phyloP scores from a whole-genome alignment of 2,113 vertebrate species.

The Pelmatolapia mariae region DNA sequence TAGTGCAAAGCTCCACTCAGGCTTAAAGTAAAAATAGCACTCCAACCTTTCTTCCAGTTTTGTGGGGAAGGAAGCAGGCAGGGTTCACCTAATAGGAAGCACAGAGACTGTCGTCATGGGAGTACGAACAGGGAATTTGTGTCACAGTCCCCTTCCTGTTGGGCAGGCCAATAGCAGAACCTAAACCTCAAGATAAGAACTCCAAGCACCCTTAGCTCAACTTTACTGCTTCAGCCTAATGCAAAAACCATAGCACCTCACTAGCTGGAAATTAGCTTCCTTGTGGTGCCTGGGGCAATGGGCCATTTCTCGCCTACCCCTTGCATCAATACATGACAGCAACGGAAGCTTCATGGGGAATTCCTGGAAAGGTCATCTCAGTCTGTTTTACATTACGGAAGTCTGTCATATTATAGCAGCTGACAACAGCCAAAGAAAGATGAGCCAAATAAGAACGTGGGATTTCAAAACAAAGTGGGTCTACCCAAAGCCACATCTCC shows the following conservation, averaged over 20 bases:
- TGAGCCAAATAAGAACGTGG: conserved; percentile 20
- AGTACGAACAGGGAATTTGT: conserved; percentile 48
- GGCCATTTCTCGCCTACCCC: conserved; percentile 13
- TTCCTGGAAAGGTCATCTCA: not conserved
- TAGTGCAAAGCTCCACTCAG: conserved; percentile 1
- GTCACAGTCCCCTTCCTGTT: conserved; percentile 59
- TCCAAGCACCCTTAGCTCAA: not conserved
- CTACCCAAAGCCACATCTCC: conserved; percentile 18
- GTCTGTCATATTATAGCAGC: conserved; percentile 9
- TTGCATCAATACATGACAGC: conserved; percentile 34
- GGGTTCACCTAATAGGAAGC: conserved; percentile 44
- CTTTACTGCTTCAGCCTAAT: conserved; percentile 18
- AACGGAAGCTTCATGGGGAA: conserved; percentile 26
- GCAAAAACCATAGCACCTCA: conserved; percentile 25
- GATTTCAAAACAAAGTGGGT: conserved; percentile 35
- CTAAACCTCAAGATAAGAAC: conserved; percentile 55
- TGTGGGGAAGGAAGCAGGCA: conserved; percentile 59
- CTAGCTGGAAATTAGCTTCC: conserved; percentile 1
- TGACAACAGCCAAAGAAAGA: conserved; percentile 8
- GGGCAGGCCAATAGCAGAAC: not conserved
- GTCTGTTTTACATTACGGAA: conserved; percentile 28
- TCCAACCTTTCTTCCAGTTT: conserved; percentile 43
- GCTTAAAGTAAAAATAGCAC: conserved; percentile 43
- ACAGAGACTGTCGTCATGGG: conserved; percentile 58
- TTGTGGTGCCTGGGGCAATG: conserved; percentile 8